Conservation (phyloP, 1,140 invertebrate species). For the Dryas iulia region DNA sequence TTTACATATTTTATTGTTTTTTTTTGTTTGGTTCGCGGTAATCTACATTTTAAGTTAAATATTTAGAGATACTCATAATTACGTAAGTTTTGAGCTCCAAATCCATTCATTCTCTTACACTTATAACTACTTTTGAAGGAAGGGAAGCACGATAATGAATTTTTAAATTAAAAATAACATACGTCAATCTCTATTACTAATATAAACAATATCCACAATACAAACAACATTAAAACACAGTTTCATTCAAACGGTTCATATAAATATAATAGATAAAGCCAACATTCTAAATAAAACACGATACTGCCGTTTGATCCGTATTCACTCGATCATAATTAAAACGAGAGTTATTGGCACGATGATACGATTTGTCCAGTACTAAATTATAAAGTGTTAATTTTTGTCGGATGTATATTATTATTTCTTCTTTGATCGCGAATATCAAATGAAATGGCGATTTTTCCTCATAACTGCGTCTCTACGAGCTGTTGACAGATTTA, state of each 20-base stretch:
- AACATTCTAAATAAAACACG: not conserved
- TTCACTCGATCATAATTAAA: constrained; percentile 7
- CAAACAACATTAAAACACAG: not conserved
- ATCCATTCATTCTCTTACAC: too few species aligned
- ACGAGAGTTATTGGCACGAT: constrained; percentile 14
- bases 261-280: not conserved
- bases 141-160: too few species aligned
- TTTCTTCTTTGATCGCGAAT: constrained; percentile 60
- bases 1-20: too few species aligned
- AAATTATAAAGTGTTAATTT: constrained; percentile 29
- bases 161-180: too few species aligned
- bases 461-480: constrained; percentile 62
- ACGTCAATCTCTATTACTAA: too few species aligned
- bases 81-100: too few species aligned
- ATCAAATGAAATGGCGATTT: constrained; percentile 65
- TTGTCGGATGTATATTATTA: constrained; percentile 50
- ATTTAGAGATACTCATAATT: too few species aligned
- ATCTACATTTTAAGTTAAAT: too few species aligned
- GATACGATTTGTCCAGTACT: constrained; percentile 17
- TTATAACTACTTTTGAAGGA: too few species aligned
- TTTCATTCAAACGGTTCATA: not conserved
- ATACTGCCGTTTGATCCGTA: not conserved
- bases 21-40: too few species aligned
- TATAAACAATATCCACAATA: too few species aligned
- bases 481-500: constrained; percentile 66